Base-by-base conservation (phyloP, 2,113 vertebrate genomes). In the Catharus bicknelli region DNA sequence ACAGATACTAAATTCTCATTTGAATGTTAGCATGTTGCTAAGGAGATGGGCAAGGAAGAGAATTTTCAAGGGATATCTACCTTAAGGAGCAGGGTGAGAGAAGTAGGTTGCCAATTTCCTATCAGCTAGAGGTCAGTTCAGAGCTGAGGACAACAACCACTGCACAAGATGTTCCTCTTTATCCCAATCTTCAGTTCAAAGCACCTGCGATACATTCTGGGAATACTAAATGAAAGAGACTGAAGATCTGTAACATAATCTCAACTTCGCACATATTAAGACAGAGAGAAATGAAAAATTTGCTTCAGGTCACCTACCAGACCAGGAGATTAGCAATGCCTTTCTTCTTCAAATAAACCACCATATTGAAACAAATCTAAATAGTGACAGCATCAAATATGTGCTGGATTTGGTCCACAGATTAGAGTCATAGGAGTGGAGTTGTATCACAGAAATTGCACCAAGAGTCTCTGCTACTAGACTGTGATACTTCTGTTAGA, bases 11-110 rank as follows among this genome's bases (percentile, higher is more conserved):
- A 55, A 47, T 51, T 74, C 62, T 86, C 51, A 58, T 70, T 47
- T 70, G 47, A 83, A 58, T 36, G 38, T 32, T 54, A 61, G 34
- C 42, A 83, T 0, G 26, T 83, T 92, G 86, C 91, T 90, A 90
- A 81, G 93, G 86, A 93, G 57, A 80, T 88, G 47, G 61, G 51
- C 38, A 90, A 88, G 64, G 51, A 94, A 81, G 38, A 78, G 29
- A 70, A 92, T 51, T 67, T 90, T 64, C 42, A 77, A 90, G 7
- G 16, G 48, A 16, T 32, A 78, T 38, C 36, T 59, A 62, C 79
- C 76, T 86, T 63, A 43, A 70, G 36, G 7, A 92, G 23, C 11
- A 51, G 23, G 32, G 18, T 83, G 55, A 93, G 29, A 62, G 17
- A 80, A 90, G 64, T 15, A 58, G 32, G 48, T 47, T 93, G 64